Evolutionary conservation across 2,113 vertebrate species (phyloP).

Genomic region (Cebidichthys violaceus): DNA sequence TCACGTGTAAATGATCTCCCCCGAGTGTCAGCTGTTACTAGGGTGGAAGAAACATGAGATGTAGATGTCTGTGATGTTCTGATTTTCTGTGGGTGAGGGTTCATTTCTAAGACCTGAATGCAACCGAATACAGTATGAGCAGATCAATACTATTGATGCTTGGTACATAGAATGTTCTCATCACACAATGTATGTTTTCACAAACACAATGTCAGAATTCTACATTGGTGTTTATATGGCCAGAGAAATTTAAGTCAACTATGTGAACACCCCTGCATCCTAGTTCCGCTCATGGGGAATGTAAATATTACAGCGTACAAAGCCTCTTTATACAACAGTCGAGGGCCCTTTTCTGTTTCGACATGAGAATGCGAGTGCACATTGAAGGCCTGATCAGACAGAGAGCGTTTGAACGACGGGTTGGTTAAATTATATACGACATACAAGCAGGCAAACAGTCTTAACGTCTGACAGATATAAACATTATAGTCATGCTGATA

Average conservation of each 20-base stretch:
- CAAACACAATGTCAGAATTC: background rate
- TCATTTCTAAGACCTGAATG: background rate
- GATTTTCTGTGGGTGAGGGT: background rate
- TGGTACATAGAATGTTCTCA: background rate
- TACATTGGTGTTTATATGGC: background rate
- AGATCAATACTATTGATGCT: background rate
- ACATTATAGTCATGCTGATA: background rate
- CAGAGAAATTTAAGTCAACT: too few relatives aligned
- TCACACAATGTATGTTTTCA: background rate
- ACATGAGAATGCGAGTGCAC: too few relatives aligned
- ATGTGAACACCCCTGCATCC: too few relatives aligned
- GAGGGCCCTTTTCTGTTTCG: too few relatives aligned
- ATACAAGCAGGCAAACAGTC: background rate
- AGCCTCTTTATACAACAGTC: too few relatives aligned
- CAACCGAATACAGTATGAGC: background rate
- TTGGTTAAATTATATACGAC: background rate
- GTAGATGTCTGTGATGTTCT: background rate
- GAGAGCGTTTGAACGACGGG: background rate
- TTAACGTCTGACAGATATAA: background rate
- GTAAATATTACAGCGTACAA: too few relatives aligned
- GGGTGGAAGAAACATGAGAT: constrained; percentile 2
- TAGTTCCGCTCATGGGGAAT: too few relatives aligned
- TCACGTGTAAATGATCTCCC: constrained; percentile 25
- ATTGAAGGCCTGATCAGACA: too few relatives aligned
- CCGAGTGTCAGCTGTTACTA: too few relatives aligned